Percentiles rank a stretch among this genome's conserved stretches.
Conservation (phyloP, 1,140 invertebrate species). For the Sinonovacula constricta region DNA sequence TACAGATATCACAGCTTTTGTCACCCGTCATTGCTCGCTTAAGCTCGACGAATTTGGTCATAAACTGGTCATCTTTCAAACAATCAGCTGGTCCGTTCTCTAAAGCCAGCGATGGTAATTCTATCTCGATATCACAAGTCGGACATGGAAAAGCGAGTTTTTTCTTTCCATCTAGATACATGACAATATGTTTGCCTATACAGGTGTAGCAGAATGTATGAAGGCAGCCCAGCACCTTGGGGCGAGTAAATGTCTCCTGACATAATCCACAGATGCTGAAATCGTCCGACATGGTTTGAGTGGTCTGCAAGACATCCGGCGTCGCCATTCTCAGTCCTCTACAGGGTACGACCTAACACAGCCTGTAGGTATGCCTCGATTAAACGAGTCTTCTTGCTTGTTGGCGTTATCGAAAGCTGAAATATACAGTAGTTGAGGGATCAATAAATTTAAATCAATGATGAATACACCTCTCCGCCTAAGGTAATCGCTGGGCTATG, state of each 20-base stretch:
- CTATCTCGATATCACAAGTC: constrained; percentile 64
- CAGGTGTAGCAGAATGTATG: constrained; percentile 75
- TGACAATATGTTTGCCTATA: constrained; percentile 62
- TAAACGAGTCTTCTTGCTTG: no score
- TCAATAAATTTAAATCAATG: no score
- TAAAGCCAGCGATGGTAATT: constrained; percentile 45
- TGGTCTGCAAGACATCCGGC: constrained; percentile 38
- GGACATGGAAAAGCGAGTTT: constrained; percentile 68
- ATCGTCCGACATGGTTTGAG: constrained; percentile 35
- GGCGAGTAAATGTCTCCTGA: constrained; percentile 54
- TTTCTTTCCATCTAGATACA: constrained; percentile 46
- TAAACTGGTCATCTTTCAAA: constrained; percentile 63
- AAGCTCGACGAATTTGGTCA: constrained; percentile 60
- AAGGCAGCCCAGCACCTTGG: constrained; percentile 75
- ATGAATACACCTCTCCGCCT: no score
- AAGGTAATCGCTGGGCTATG: no score
- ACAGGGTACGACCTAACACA: no score
- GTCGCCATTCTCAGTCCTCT: constrained; percentile 38
- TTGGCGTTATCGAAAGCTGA: no score
- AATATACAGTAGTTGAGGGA: no score
- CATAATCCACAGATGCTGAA: constrained; percentile 52
- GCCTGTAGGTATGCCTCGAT: no score
- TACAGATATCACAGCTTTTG: constrained; percentile 67
- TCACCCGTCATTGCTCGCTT: constrained; percentile 55
- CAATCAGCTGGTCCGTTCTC: constrained; percentile 52